These are phyloP conservation scores for Brachymystax lenok DNA, from an alignment of 2,797 vertebrate species.

Conservation along the genomic window DNA sequence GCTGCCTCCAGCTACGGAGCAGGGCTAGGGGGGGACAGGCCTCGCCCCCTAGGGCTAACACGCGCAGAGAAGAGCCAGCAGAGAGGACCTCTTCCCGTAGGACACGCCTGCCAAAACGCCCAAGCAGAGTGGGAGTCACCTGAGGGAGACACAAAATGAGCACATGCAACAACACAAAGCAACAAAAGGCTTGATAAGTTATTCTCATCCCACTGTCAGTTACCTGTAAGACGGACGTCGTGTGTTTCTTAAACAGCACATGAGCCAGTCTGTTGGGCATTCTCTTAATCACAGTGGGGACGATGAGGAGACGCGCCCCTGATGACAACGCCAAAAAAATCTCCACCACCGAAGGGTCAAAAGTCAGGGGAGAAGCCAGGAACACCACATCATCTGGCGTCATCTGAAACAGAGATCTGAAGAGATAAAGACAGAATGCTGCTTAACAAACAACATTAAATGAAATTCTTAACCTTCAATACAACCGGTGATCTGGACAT, in stretches of 20 bases:
- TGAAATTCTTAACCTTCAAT: neutral
- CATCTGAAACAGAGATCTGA: constrained; percentile 86
- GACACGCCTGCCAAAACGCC: constrained; percentile 80
- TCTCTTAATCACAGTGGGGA: constrained; percentile 83
- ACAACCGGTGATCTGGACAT: neutral
- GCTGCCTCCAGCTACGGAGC: constrained; percentile 83
- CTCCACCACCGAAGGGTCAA: constrained; percentile 95
- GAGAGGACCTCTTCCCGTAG: constrained; percentile 81
- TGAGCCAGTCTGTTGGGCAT: constrained; percentile 78
- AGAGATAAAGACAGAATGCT: constrained; percentile 2
- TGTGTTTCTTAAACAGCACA: constrained; percentile 82
- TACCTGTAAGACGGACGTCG: constrained; percentile 89
- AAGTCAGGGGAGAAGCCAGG: constrained; percentile 91
- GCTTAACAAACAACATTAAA: neutral
- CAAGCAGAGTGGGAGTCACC: constrained; percentile 89
- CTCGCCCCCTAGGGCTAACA: constrained; percentile 93
- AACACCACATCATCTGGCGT: constrained; percentile 85
- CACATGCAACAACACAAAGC: neutral
- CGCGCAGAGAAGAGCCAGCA: constrained; percentile 79
- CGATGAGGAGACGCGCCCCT: constrained; percentile 87
- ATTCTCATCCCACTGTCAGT: constrained; percentile 1
- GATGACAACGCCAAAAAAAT: constrained; percentile 88
- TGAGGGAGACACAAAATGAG: constrained; percentile 47
- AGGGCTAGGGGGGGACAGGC: constrained; percentile 79
- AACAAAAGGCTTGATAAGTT: neutral